Evolutionary conservation across 2,113 vertebrate genomes (phyloP).

Genomic region (Microtus ochrogaster): DNA sequence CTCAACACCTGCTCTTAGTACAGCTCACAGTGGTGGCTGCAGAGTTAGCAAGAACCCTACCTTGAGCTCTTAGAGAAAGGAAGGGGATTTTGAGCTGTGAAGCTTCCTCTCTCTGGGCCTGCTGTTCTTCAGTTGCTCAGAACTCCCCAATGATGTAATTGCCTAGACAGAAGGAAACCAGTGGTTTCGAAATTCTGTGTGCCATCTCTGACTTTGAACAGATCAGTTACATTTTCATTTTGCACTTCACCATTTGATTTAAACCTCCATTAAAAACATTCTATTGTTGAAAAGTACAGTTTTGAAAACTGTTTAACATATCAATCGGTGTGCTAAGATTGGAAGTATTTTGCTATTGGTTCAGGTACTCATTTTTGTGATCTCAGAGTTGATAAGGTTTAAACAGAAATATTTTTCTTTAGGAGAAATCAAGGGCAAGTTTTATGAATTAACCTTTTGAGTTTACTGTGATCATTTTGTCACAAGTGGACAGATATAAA

Average conservation of each 20-base stretch:
- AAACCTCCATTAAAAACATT: not conserved
- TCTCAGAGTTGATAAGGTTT: constrained; percentile 3
- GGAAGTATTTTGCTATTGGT: not conserved
- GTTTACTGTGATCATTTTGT: constrained; percentile 28
- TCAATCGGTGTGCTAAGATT: not conserved
- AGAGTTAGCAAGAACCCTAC: not conserved
- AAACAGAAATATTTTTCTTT: not conserved
- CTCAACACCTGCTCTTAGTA: not conserved
- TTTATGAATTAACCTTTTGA: constrained; percentile 38
- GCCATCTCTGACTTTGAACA: not conserved
- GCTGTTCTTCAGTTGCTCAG: not conserved
- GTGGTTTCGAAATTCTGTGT: not conserved
- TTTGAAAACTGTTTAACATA: constrained; percentile 33
- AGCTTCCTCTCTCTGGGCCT: not conserved
- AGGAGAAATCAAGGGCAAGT: not conserved
- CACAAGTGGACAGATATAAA: not conserved
- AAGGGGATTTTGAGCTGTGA: not conserved
- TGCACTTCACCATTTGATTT: not conserved
- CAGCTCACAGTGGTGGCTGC: not conserved
- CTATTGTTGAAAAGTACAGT: not conserved
- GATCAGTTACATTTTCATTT: not conserved
- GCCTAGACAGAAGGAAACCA: not conserved
- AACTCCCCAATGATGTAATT: not conserved
- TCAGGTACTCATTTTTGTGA: constrained; percentile 39
- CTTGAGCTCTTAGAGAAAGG: not conserved